Evolutionary conservation across 2,113 vertebrate genomes (phyloP), one percentile per base, ranked within the genome.

Genomic region (Morone chrysops): DNA sequence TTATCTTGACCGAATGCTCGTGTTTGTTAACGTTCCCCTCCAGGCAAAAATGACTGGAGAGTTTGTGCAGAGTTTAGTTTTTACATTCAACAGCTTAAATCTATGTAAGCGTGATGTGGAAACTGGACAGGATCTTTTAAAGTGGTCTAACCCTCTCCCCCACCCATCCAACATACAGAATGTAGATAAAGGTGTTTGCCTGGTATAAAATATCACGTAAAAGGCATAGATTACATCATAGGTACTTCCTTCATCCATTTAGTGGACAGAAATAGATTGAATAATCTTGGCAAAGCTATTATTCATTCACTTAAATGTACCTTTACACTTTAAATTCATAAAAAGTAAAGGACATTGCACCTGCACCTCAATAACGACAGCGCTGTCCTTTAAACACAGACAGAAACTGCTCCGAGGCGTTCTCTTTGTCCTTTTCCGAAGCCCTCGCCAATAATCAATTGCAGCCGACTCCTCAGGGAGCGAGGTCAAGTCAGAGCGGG

Each of bases 391-490:
- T 36, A 54, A 70, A 47, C 22, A 48, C 53, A 51, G 63, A 78
- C 38, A 63, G 14, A 59, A 62, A 10, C 14, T 54, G 74, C 45
- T 45, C 25, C 0, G 62, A 17, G 40, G 50, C 13, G 2, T 71
- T 72, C 22, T 66, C 43, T 12, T 50, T 71, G 43, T 71, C 38
- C 68, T 80, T 66, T 54, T 9, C 57, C 8, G 40, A 41, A 60
- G 61, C 13, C 61, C 31, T 0, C 4, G 43, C 70, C 53, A 80
- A 38, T 68, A 70, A 71, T 83, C 53, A 59, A 77, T 57, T 68
- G 47, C 45, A 40, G 43, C 48, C 0, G 20, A 63, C 22, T 78
- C 72, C 10, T 41, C 17, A 0, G 2, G n/a, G 43, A 60, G 5
- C 3, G 10, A 82, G 68, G 63, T 75, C 65, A 1, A 47, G 70